Evolutionary conservation across 2,797 vertebrate genomes (phyloP).

Genomic region (Tarsius wallacei): DNA sequence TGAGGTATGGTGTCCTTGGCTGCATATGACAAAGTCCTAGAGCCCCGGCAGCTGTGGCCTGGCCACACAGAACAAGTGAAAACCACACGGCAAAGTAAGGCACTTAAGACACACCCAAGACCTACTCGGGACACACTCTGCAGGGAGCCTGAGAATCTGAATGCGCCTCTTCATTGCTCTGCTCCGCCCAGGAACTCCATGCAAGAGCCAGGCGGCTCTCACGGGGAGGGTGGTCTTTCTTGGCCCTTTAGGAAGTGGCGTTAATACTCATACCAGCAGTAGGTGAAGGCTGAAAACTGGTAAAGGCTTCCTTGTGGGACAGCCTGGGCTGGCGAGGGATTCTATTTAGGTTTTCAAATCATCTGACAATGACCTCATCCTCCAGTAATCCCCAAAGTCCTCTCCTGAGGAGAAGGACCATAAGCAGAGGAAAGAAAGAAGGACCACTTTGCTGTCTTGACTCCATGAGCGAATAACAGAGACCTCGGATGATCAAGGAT

Average conservation of each 20-base stretch:
- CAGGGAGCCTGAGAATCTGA: neutral
- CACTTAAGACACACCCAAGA: conserved; percentile 82
- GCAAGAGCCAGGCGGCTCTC: neutral
- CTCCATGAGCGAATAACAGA: neutral
- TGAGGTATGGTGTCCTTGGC: neutral
- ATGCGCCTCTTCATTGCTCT: neutral
- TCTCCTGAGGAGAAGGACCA: neutral
- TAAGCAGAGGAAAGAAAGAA: neutral
- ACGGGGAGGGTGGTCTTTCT: neutral
- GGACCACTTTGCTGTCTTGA: neutral
- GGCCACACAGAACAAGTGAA: neutral
- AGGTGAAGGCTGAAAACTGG: neutral
- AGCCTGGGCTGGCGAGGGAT: rapidly evolving
- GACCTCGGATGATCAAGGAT: neutral
- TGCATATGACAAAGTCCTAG: neutral
- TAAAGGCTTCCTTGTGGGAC: neutral
- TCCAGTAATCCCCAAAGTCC: neutral
- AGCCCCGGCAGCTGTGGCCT: neutral
- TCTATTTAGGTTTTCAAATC: neutral
- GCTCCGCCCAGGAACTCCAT: neutral
- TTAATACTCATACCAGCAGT: neutral
- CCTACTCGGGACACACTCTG: neutral
- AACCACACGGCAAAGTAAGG: conserved; percentile 84
- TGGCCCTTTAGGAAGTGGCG: neutral
- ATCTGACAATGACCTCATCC: neutral